Percentiles rank a stretch among this genome's conserved stretches.
These are phyloP conservation scores for Paralinhomoeus sp. DNA, from an alignment of 2,888 invertebrate genomes.

Conservation along the genomic window DNA sequence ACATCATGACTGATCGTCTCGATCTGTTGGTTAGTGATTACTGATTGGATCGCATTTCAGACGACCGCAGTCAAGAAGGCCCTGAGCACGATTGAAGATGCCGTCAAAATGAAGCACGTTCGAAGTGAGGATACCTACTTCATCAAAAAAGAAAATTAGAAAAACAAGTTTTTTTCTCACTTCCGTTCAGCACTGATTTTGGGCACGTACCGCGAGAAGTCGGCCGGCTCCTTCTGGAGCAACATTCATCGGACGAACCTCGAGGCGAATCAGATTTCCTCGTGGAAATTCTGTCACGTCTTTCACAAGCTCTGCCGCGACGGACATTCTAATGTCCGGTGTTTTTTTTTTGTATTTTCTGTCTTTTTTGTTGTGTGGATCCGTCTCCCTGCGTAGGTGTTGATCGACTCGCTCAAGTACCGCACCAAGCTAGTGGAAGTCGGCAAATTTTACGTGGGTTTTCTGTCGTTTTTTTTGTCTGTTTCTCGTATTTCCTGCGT, in stretches of 20 bases:
- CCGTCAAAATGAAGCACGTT: conserved; percentile 84
- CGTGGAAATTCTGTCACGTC: conserved; percentile 97
- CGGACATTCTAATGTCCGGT: conserved; percentile 55
- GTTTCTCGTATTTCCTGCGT: not conserved
- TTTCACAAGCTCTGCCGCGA: conserved; percentile 82
- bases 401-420: conserved; percentile 9
- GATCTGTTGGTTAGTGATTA: too few relatives aligned
- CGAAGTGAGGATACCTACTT: not conserved
- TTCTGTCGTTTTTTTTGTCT: not conserved
- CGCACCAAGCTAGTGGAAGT: conserved; percentile 15
- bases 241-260: conserved; percentile 46
- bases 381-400: conserved; percentile 2
- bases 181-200: conserved; percentile 39
- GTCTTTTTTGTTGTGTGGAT: too few relatives aligned
- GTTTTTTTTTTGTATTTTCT: not conserved
- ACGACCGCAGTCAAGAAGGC: conserved; percentile 72
- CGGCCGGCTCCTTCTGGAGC: conserved; percentile 72
- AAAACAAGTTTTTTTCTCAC: conserved; percentile 3
- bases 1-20: too few relatives aligned
- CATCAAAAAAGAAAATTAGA: conserved; percentile 8
- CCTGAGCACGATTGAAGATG: conserved; percentile 65
- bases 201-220: conserved; percentile 75
- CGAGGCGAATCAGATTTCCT: conserved; percentile 76
- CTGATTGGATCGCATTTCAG: conserved; percentile 30
- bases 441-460: conserved; percentile 20